These are phyloP conservation scores for Pristis pectinata DNA, from an alignment of 2,797 vertebrate species.

Conservation along the genomic window DNA sequence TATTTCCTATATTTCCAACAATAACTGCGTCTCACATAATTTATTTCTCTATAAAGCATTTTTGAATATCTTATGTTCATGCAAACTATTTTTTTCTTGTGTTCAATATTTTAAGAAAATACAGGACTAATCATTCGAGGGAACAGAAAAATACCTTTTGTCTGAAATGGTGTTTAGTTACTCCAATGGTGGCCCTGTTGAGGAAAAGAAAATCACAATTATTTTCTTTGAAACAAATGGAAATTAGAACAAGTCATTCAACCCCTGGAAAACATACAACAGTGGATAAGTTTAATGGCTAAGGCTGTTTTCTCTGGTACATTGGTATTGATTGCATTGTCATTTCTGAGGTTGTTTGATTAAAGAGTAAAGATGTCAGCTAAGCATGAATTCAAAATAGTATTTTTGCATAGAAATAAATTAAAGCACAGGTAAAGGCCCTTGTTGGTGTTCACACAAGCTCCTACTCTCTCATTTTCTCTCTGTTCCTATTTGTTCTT, in stretches of 20 bases:
- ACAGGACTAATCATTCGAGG: background rate
- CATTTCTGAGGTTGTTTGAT: background rate
- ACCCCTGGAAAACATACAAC: background rate
- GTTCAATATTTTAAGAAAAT: background rate
- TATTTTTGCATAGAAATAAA: background rate
- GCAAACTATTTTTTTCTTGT: too few relatives aligned
- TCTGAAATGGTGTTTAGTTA: background rate
- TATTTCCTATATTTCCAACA: too few relatives aligned
- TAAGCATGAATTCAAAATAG: background rate
- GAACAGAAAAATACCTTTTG: background rate
- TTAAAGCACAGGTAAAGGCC: background rate
- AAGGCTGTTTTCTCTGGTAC: background rate
- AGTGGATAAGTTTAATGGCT: background rate
- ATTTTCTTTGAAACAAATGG: background rate
- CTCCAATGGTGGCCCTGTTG: background rate
- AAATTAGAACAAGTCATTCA: background rate
- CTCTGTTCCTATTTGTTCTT: background rate
- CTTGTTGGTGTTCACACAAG: background rate
- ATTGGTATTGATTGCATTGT: background rate
- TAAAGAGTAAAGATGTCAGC: background rate
- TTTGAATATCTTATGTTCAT: too few relatives aligned
- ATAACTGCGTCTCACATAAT: too few relatives aligned
- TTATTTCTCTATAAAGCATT: too few relatives aligned
- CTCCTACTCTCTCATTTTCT: background rate
- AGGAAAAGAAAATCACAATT: background rate